Conservation (phyloP, 2,797 vertebrate genomes). For the Centropyge bicolor region DNA sequence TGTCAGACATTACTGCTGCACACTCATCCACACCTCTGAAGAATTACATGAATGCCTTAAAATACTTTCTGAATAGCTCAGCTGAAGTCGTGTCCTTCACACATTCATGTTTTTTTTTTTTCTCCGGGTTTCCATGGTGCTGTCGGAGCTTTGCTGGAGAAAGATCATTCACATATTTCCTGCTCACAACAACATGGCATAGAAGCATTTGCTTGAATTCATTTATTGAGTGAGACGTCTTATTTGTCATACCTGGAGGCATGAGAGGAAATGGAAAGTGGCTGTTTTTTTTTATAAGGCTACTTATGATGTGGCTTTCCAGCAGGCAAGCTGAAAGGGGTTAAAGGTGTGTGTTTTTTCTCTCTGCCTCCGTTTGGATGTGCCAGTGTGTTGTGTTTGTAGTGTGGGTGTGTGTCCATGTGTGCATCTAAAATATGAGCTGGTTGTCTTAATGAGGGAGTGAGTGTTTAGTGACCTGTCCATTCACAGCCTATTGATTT, state of each 20-base stretch:
- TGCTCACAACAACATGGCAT: slow-evolving; percentile 26
- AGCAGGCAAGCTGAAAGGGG: slow-evolving; percentile 22
- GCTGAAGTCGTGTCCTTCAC: slow-evolving; percentile 47
- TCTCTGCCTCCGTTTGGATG: slow-evolving; percentile 21
- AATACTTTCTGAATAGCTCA: slow-evolving; percentile 47
- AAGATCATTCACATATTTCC: slow-evolving; percentile 54
- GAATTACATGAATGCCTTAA: slow-evolving; percentile 38
- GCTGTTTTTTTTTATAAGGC: slow-evolving; percentile 43
- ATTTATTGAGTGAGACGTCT: slow-evolving; percentile 46
- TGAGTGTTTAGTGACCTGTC: slow-evolving; percentile 78
- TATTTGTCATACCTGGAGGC: slow-evolving; percentile 48
- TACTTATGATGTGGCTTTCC: slow-evolving; percentile 40
- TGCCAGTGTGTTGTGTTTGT: slow-evolving; percentile 22
- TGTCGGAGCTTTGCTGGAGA: slow-evolving; percentile 35
- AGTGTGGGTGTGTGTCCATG: slow-evolving; percentile 30
- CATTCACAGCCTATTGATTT: slow-evolving; percentile 77
- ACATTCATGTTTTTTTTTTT: slow-evolving; percentile 24
- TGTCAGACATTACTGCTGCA: neutral
- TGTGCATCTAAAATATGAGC: slow-evolving; percentile 63
- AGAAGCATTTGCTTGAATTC: slow-evolving; percentile 49
- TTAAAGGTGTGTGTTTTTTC: slow-evolving; percentile 5
- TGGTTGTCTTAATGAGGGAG: slow-evolving; percentile 69
- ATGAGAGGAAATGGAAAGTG: slow-evolving; percentile 21
- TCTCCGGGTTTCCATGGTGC: slow-evolving; percentile 30
- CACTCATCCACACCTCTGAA: slow-evolving; percentile 46